A percentile compares a stretch with the other conserved stretches of the same genome.
phyloP scores from a whole-genome alignment of 2,888 invertebrate species.

The Drosophila paramelanica region DNA sequence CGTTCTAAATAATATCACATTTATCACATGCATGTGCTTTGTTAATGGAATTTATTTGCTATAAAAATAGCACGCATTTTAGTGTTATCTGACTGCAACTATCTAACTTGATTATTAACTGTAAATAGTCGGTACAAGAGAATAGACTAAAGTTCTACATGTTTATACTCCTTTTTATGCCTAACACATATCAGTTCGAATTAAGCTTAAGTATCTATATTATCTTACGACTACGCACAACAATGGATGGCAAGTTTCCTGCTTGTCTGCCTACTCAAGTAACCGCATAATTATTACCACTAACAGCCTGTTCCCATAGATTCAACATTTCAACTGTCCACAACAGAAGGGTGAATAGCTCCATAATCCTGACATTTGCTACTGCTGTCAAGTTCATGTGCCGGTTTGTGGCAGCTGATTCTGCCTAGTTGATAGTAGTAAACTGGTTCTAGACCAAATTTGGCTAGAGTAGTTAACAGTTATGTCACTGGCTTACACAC shows the following conservation, averaged over 20 bases:
- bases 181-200: background rate
- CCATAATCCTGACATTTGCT: conserved; percentile 1
- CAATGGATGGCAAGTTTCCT: background rate
- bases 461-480: conserved; percentile 51
- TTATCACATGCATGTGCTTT: too few species aligned
- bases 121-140: too few species aligned
- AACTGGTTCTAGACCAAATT: conserved; percentile 51
- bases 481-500: conserved; percentile 57
- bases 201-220: background rate
- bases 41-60: too few species aligned
- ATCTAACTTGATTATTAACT: too few species aligned
- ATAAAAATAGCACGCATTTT: too few species aligned
- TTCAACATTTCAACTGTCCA: background rate
- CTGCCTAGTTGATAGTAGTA: background rate
- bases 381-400: background rate
- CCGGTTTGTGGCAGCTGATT: conserved; percentile 6
- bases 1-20: too few species aligned
- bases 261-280: too few species aligned
- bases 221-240: background rate
- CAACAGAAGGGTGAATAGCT: background rate
- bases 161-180: too few species aligned
- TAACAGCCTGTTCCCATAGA: background rate
- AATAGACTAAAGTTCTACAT: too few species aligned
- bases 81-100: too few species aligned
- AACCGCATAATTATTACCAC: background rate